These are phyloP conservation scores for Piscicola geometra DNA, from an alignment of 2,888 invertebrate species.

Conservation along the genomic window DNA sequence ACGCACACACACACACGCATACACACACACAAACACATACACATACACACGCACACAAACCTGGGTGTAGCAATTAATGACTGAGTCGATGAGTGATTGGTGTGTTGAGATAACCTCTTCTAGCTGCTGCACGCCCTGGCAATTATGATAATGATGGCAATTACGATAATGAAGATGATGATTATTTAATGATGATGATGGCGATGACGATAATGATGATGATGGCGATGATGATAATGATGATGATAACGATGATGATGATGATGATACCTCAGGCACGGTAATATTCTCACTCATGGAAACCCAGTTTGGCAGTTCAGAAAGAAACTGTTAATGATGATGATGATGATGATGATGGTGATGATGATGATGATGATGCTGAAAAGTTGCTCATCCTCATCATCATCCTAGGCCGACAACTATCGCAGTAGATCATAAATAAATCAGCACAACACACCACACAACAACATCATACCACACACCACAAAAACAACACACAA, in stretches of 20 bases:
- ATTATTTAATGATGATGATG: too few relatives aligned
- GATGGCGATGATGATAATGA: too few relatives aligned
- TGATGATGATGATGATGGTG: neutral
- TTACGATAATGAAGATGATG: too few relatives aligned
- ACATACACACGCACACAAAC: slow-evolving; percentile 57
- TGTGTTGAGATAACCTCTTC: slow-evolving; percentile 89
- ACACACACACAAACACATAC: too few relatives aligned
- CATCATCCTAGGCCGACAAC: neutral
- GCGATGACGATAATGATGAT: too few relatives aligned
- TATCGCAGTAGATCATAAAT: too few relatives aligned
- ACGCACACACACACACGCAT: too few relatives aligned
- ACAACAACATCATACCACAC: neutral
- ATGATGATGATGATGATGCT: too few relatives aligned
- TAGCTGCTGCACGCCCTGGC: slow-evolving; percentile 71
- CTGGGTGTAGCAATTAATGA: slow-evolving; percentile 91
- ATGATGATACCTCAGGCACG: slow-evolving; percentile 57
- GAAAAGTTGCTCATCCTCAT: neutral
- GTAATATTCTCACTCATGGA: slow-evolving; percentile 72
- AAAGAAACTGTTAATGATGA: slow-evolving; percentile 48
- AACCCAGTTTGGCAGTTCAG: slow-evolving; percentile 84
- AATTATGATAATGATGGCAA: too few relatives aligned
- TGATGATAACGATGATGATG: neutral
- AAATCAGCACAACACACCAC: too few relatives aligned
- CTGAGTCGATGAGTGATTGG: slow-evolving; percentile 87
- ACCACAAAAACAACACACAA: neutral